A percentile compares a stretch with the other conserved stretches of the same genome.
These are phyloP conservation scores for Emydoidea blandingii DNA, from an alignment of 2,797 vertebrate species.

Conservation along the genomic window DNA sequence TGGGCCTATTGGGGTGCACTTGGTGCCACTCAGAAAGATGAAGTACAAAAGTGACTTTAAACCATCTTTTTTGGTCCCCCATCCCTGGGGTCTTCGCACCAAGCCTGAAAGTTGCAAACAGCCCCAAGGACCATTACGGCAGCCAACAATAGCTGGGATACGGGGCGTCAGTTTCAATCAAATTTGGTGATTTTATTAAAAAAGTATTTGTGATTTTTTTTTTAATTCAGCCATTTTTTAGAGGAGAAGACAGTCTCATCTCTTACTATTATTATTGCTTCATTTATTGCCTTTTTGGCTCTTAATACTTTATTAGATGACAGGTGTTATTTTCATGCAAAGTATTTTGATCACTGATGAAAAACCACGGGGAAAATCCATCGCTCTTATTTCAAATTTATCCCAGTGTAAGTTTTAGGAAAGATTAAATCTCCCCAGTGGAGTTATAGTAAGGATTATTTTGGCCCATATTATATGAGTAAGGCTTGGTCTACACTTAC, in stretches of 20 bases:
- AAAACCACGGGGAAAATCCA: background rate
- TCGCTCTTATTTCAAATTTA: background rate
- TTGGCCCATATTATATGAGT: background rate
- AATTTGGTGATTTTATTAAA: background rate
- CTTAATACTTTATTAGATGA: background rate
- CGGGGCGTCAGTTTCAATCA: background rate
- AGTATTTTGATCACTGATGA: background rate
- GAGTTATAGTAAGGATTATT: background rate
- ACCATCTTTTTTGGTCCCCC: background rate
- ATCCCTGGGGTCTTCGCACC: background rate
- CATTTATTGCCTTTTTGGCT: background rate
- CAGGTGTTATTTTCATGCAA: background rate
- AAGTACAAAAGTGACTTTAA: background rate
- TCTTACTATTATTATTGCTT: background rate
- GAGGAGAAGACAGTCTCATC: no score
- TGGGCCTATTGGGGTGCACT: background rate
- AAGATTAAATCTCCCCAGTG: background rate
- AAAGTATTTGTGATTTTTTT: background rate
- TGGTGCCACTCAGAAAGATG: background rate
- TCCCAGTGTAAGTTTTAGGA: background rate
- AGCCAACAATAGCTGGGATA: background rate
- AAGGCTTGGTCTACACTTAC: no score
- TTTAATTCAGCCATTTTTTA: background rate
- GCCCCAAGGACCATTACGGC: background rate
- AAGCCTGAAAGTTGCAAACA: background rate